These are phyloP conservation scores for Oreotrochilus melanogaster DNA, from an alignment of 2,113 vertebrate species.

Conservation along the genomic window DNA sequence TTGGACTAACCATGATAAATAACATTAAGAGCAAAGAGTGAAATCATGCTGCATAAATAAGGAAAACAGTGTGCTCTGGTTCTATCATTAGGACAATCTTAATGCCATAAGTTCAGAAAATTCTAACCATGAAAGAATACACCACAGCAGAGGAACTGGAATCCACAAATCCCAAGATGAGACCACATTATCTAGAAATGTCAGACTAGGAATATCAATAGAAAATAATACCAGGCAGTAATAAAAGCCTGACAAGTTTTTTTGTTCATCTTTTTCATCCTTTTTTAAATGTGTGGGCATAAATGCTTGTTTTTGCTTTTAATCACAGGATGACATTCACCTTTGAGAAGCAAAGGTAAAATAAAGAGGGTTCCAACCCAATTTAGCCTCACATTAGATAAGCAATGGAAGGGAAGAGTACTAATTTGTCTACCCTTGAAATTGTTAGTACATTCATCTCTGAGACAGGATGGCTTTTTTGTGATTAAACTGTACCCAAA, in stretches of 20 bases:
- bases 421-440: conserved; percentile 48
- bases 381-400: conserved; percentile 53
- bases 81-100: neutral
- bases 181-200: conserved; percentile 37
- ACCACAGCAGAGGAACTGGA: conserved; percentile 27
- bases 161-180: conserved; percentile 31
- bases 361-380: conserved; percentile 28
- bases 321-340: conserved; percentile 51
- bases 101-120: conserved; percentile 14
- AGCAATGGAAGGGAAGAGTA: conserved; percentile 37
- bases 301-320: conserved; percentile 42
- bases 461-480: conserved; percentile 9
- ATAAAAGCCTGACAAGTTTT: conserved; percentile 18
- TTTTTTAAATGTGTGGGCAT: neutral
- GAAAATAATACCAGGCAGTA: conserved; percentile 2
- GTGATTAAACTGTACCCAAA: conserved; percentile 30
- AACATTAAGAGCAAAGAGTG: conserved; percentile 18
- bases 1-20: conserved; percentile 37
- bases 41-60: conserved; percentile 42
- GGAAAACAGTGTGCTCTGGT: neutral
- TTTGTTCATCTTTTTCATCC: neutral
- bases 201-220: conserved; percentile 43
- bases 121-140: conserved; percentile 41
- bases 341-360: conserved; percentile 38
- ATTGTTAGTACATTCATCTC: conserved; percentile 52